phyloP scores from a whole-genome alignment of 1,140 invertebrate species.

The Calephelis virginiensis region DNA sequence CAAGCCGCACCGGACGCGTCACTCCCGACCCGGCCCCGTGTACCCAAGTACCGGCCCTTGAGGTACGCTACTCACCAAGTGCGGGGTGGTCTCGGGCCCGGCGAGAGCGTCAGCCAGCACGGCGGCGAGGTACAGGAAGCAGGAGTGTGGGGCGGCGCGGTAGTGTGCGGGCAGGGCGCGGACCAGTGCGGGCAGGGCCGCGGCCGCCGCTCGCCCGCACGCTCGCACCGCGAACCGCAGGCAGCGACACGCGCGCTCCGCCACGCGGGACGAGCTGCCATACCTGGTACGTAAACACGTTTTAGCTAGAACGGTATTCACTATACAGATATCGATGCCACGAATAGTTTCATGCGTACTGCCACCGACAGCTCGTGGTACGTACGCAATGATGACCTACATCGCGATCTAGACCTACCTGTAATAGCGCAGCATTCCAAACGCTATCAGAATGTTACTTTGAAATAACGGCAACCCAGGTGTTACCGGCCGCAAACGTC shows the following conservation, averaged over 20 bases:
- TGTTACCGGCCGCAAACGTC: too few species aligned
- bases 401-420: too few species aligned
- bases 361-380: too few species aligned
- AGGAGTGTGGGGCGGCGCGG: slow-evolving; percentile 90
- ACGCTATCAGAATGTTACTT: too few species aligned
- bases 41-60: neutral
- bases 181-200: slow-evolving; percentile 86
- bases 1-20: slow-evolving; percentile 72
- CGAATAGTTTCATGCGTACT: too few species aligned
- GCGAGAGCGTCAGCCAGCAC: slow-evolving; percentile 88
- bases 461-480: too few species aligned
- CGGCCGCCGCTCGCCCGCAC: slow-evolving; percentile 87
- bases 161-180: slow-evolving; percentile 91
- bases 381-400: too few species aligned
- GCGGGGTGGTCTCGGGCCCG: slow-evolving; percentile 31
- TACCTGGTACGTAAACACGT: slow-evolving; percentile 77
- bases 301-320: too few species aligned
- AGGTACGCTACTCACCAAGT: neutral
- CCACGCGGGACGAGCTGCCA: slow-evolving; percentile 89
- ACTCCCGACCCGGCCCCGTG: neutral
- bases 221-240: slow-evolving; percentile 94
- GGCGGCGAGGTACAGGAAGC: slow-evolving; percentile 96
- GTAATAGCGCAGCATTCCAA: too few species aligned
- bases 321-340: too few species aligned
- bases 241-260: slow-evolving; percentile 95